Evolutionary conservation across 2,113 vertebrate genomes (phyloP).

Genomic region (Tylochromis polylepis): DNA sequence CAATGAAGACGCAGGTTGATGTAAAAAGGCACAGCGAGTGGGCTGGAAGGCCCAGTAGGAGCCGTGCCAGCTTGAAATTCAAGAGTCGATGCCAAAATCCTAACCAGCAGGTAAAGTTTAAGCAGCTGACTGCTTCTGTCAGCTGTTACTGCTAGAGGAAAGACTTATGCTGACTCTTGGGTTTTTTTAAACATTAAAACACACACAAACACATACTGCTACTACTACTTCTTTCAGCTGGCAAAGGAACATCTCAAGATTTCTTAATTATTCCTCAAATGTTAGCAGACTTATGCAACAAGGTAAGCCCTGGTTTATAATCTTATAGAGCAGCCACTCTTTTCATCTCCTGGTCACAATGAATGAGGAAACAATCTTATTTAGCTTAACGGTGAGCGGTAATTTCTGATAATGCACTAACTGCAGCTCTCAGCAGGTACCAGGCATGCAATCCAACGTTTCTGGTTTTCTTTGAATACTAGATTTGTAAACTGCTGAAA

Average conservation of each 20-base stretch:
- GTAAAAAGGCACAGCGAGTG: constrained; percentile 42
- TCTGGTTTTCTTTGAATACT: not conserved
- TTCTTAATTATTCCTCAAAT: not conserved
- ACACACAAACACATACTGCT: not conserved
- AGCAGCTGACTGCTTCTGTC: not conserved
- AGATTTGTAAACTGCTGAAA: not conserved
- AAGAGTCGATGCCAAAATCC: not conserved
- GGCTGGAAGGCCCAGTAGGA: not conserved
- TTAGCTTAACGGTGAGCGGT: not conserved
- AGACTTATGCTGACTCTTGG: not conserved
- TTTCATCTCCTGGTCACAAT: not conserved
- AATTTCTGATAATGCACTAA: not conserved
- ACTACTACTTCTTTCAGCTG: not conserved
- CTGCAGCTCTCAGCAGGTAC: not conserved
- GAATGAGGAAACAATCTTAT: not conserved
- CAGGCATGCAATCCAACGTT: not conserved
- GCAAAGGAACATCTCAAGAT: not conserved
- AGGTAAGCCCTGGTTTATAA: not conserved
- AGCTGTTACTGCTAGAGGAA: not conserved
- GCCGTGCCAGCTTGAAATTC: not conserved
- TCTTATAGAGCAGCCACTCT: not conserved
- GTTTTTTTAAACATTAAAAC: not conserved
- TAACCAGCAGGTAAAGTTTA: not conserved
- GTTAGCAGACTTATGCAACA: not conserved
- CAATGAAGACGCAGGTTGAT: constrained; percentile 83